These are phyloP conservation scores for Digitonthophagus gazella DNA, from an alignment of 2,888 invertebrate species.

Conservation along the genomic window DNA sequence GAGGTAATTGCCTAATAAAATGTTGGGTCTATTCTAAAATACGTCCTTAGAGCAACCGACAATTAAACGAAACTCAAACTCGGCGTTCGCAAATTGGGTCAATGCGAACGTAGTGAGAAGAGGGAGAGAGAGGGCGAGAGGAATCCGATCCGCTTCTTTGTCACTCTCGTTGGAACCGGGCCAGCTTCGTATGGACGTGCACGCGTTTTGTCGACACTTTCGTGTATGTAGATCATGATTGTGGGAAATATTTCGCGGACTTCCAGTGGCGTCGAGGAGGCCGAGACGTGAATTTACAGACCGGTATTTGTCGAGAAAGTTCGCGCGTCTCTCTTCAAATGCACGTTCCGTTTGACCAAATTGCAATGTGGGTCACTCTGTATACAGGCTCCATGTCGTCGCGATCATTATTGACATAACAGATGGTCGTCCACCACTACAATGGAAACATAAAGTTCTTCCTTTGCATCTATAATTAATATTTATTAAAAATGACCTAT, in stretches of 20 bases:
- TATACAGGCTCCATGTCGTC: background rate
- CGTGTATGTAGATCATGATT: constrained; percentile 12
- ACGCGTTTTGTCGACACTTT: background rate
- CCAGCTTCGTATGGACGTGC: constrained; percentile 5
- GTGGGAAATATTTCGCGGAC: constrained; percentile 15
- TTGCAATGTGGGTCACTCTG: background rate
- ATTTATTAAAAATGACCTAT: too few species aligned
- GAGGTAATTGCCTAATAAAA: background rate
- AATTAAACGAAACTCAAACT: background rate
- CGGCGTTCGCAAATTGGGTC: constrained; percentile 20
- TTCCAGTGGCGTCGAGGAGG: constrained; percentile 6
- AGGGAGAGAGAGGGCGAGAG: background rate
- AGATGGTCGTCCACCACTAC: background rate
- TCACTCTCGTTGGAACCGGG: constrained; percentile 1
- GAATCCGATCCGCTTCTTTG: background rate
- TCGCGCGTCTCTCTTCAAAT: background rate
- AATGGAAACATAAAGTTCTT: background rate
- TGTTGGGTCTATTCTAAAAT: background rate
- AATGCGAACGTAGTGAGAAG: constrained; percentile 19
- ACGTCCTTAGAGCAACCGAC: constrained; percentile 8
- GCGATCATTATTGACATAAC: background rate
- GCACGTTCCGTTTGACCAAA: background rate
- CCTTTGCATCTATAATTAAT: background rate
- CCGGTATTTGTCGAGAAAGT: background rate
- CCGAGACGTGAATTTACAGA: background rate